Evolutionary conservation across 2,888 invertebrate species (phyloP).

Genomic region (Agrotis ipsilon): DNA sequence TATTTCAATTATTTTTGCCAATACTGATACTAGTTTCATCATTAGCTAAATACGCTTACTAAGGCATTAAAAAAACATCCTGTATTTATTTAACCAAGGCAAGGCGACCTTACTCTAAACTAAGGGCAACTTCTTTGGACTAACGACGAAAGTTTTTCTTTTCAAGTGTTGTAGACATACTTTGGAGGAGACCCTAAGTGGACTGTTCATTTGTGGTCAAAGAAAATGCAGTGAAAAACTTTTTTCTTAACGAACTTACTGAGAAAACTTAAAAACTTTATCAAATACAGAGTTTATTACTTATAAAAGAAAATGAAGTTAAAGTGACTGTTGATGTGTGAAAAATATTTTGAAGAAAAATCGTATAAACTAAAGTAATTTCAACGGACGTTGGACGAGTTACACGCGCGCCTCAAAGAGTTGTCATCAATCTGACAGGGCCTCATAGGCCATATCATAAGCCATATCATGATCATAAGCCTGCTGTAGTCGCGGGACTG

Average conservation of each 20-base stretch:
- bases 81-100: constrained; percentile 22
- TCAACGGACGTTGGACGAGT: no score
- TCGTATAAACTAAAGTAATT: no score
- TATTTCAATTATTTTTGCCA: no score
- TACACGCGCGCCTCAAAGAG: no score
- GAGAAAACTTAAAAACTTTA: constrained; percentile 2
- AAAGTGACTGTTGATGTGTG: not conserved
- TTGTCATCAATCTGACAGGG: no score
- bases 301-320: not conserved
- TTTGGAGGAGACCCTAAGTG: constrained; percentile 14
- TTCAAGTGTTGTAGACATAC: constrained; percentile 18
- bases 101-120: constrained; percentile 5
- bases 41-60: not conserved
- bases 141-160: constrained; percentile 49
- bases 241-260: constrained; percentile 4
- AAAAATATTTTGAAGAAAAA: not conserved
- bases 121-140: constrained; percentile 30
- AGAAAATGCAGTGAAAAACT: constrained; percentile 28
- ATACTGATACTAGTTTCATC: not conserved
- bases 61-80: constrained; percentile 10
- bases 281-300: not conserved
- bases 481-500: no score
- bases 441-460: no score
- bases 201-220: constrained; percentile 37
- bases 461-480: no score